Evolutionary conservation across 2,888 invertebrate species (phyloP).

Genomic region (Drosophila falleni): DNA sequence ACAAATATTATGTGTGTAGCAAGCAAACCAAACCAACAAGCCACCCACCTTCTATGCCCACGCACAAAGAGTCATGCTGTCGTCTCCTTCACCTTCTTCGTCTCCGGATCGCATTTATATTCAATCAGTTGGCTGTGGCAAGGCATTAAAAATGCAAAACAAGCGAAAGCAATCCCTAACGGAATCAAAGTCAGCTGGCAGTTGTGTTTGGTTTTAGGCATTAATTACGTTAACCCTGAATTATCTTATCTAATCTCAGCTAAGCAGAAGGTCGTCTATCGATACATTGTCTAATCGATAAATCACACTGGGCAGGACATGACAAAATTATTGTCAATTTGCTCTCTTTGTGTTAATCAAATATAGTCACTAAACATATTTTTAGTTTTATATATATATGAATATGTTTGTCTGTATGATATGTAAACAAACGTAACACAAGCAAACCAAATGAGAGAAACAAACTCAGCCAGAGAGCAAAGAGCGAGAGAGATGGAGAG

Average conservation of each 20-base stretch:
- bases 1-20: constrained; percentile 22
- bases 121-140: constrained; percentile 9
- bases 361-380: constrained; percentile 5
- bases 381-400: background rate
- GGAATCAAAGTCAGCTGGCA: constrained; percentile 33
- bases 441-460: constrained; percentile 5
- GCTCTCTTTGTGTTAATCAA: background rate
- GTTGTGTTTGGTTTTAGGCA: constrained; percentile 30
- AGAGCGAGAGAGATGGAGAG: constrained; percentile 15
- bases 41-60: constrained; percentile 27
- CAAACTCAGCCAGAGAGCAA: background rate
- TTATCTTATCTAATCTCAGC: constrained; percentile 41
- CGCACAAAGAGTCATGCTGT: constrained; percentile 26
- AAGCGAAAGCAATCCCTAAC: constrained; percentile 15
- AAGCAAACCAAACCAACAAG: background rate
- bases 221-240: constrained; percentile 35
- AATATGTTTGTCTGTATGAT: constrained; percentile 8
- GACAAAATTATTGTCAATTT: background rate
- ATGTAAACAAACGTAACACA: constrained; percentile 65
- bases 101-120: background rate
- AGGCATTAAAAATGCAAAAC: constrained; percentile 25
- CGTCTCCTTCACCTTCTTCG: background rate
- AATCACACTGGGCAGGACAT: constrained; percentile 27
- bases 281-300: constrained; percentile 42
- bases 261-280: constrained; percentile 26